A percentile compares a stretch with the other conserved stretches of the same genome.
Evolutionary conservation across 1,140 invertebrate species (phyloP).

Genomic region (Drosophila albomicans): DNA sequence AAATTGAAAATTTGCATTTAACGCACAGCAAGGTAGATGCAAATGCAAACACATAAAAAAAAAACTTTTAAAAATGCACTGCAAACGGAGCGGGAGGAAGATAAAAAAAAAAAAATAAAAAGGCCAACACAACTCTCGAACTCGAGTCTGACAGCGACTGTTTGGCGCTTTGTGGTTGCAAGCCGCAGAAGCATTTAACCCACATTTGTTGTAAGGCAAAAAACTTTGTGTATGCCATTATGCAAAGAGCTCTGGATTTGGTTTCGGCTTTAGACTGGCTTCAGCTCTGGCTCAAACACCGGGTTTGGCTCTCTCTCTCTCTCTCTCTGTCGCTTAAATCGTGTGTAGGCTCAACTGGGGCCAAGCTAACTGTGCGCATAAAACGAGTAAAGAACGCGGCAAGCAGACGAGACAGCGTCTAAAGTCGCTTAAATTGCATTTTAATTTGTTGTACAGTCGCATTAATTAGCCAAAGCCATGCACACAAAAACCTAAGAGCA

Average conservation of each 20-base stretch:
- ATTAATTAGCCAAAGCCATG: conserved; percentile 71
- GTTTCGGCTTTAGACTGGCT: conserved; percentile 18
- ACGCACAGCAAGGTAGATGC: conserved; percentile 23
- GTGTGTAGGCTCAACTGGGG: conserved; percentile 49
- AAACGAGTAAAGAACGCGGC: conserved; percentile 31
- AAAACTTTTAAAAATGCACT: conserved; percentile 11
- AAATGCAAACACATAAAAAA: conserved; percentile 8
- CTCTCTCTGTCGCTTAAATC: not conserved
- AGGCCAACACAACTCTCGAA: conserved; percentile 2
- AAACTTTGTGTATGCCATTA: conserved; percentile 59
- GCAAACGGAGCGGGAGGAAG: not conserved
- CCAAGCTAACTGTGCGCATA: conserved; percentile 23
- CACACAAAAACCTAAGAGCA: conserved; percentile 31
- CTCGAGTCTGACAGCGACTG: conserved; percentile 23
- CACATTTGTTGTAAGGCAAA: conserved; percentile 63
- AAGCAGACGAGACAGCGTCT: conserved; percentile 42
- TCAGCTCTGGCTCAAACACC: conserved; percentile 26
- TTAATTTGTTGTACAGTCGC: conserved; percentile 70
- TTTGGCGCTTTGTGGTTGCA: conserved; percentile 51
- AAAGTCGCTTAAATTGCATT: conserved; percentile 67
- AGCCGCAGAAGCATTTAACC: conserved; percentile 80
- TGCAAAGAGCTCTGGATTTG: conserved; percentile 56
- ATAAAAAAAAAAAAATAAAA: conserved; percentile 2
- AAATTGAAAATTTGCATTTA: conserved; percentile 72
- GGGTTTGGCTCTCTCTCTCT: too few species aligned